Conservation (phyloP, 1,140 invertebrate genomes). For the Lysiphlebus fabarum region DNA sequence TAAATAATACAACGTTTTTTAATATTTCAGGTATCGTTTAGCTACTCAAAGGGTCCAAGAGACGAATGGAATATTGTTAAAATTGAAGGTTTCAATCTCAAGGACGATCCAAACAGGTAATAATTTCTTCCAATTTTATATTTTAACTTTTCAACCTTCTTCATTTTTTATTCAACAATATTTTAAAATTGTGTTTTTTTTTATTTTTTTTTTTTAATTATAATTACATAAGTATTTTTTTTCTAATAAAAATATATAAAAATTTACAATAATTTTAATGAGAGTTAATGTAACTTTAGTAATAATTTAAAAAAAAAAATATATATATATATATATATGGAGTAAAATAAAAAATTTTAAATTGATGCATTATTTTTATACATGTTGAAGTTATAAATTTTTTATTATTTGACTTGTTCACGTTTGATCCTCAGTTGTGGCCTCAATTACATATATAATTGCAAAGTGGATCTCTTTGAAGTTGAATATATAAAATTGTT, state of each 20-base stretch:
- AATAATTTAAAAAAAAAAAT: conserved; percentile 1
- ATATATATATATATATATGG: not conserved
- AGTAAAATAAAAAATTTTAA: too few species aligned
- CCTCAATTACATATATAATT: conserved; percentile 46
- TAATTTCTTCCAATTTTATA: conserved; percentile 24
- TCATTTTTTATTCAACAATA: not conserved
- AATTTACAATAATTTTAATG: not conserved
- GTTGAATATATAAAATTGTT: not conserved
- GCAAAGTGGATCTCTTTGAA: conserved; percentile 31
- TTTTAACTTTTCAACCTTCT: not conserved
- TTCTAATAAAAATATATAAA: not conserved
- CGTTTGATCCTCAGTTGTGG: conserved; percentile 17
- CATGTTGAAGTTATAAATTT: too few species aligned
- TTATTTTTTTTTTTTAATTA: too few species aligned
- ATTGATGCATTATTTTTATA: not conserved
- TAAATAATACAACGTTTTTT: conserved; percentile 32
- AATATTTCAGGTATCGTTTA: conserved; percentile 79
- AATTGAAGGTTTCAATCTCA: conserved; percentile 79
- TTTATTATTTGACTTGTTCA: not conserved
- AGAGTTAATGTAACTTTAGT: not conserved
- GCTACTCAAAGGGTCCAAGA: conserved; percentile 77
- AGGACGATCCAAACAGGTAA: conserved; percentile 87
- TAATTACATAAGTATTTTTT: not conserved
- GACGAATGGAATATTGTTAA: conserved; percentile 86
- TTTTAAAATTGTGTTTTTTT: not conserved